Percentiles rank a stretch among this genome's conserved stretches.
phyloP scores from a whole-genome alignment of 1,140 invertebrate genomes.

The Macrobrachium rosenbergii region DNA sequence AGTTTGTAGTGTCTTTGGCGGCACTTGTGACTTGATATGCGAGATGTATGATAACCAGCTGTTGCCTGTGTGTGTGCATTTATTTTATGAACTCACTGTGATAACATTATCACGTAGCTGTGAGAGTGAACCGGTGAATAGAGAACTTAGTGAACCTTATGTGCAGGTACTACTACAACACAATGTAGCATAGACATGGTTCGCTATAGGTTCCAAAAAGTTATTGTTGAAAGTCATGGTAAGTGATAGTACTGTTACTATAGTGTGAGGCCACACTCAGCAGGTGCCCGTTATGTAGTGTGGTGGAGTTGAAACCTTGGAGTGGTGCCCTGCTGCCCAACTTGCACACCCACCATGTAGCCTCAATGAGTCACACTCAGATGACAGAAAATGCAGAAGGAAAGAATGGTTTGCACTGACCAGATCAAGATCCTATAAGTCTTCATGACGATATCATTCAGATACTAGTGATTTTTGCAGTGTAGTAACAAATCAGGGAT shows the following conservation, averaged over 20 bases:
- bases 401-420: too few relatives aligned
- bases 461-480: too few relatives aligned
- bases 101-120: conserved; percentile 31
- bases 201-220: conserved; percentile 38
- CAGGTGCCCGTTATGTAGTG: conserved; percentile 53
- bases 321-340: conserved; percentile 54
- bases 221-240: conserved; percentile 39
- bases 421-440: too few relatives aligned
- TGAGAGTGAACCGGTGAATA: conserved; percentile 46
- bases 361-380: background rate
- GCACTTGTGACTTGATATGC: conserved; percentile 45
- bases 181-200: conserved; percentile 33
- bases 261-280: conserved; percentile 52
- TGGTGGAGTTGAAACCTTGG: conserved; percentile 57
- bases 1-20: conserved; percentile 47
- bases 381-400: background rate
- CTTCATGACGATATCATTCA: too few relatives aligned
- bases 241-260: conserved; percentile 45
- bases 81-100: conserved; percentile 51
- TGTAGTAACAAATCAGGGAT: too few relatives aligned
- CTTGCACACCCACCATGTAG: conserved; percentile 41
- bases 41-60: conserved; percentile 31
- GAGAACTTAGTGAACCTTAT: conserved; percentile 32
- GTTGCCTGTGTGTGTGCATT: conserved; percentile 51
- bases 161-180: conserved; percentile 30